Evolutionary conservation across 1,140 invertebrate species (phyloP).

Genomic region (Drosophila sturtevanti): DNA sequence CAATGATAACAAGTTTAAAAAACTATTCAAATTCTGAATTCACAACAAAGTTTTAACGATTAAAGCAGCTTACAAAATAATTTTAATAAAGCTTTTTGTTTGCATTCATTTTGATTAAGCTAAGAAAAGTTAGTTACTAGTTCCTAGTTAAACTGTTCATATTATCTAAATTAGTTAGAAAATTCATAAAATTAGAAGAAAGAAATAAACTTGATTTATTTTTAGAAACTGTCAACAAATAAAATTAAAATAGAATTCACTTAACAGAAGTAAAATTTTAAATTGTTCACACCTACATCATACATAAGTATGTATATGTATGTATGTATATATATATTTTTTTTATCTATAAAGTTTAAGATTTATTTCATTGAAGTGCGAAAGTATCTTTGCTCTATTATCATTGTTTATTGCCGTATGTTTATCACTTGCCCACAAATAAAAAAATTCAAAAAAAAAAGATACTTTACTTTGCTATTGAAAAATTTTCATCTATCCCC

Average conservation of each 20-base stretch:
- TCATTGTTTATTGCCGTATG: background rate
- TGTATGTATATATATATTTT: background rate
- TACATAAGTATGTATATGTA: background rate
- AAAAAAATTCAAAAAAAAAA: background rate
- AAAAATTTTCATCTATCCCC: background rate
- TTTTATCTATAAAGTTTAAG: background rate
- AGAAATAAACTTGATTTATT: background rate
- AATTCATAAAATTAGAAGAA: too few relatives aligned
- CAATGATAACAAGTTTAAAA: too few relatives aligned
- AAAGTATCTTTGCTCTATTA: slow-evolving; percentile 4
- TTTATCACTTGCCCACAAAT: slow-evolving; percentile 1
- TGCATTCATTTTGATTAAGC: too few relatives aligned
- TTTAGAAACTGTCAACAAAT: background rate
- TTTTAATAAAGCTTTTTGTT: too few relatives aligned
- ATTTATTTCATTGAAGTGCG: background rate
- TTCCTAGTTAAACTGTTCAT: too few relatives aligned
- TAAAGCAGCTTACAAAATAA: too few relatives aligned
- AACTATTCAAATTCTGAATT: too few relatives aligned
- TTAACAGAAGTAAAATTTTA: background rate
- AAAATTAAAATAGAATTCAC: background rate
- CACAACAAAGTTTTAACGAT: too few relatives aligned
- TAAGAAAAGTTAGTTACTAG: too few relatives aligned
- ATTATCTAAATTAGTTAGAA: too few relatives aligned
- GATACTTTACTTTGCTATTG: background rate
- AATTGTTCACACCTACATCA: background rate